A percentile compares a stretch with the other conserved stretches of the same genome.
Conservation (phyloP, 2,797 vertebrate genomes). For the Sebastes hubbsi region DNA sequence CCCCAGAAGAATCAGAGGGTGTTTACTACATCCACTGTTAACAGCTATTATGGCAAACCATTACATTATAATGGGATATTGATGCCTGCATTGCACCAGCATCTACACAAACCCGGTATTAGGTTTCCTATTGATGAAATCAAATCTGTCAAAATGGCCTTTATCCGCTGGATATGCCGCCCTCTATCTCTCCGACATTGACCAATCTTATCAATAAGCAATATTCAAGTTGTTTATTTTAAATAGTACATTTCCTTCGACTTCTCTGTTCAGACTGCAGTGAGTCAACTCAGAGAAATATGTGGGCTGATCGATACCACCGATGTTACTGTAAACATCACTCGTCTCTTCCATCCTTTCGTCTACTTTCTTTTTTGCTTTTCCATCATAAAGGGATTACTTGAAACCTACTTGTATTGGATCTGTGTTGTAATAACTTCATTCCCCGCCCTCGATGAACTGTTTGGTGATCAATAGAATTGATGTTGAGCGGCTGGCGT, state of each 20-base stretch:
- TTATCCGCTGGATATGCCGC: background rate
- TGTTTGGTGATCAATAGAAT: slow-evolving; percentile 26
- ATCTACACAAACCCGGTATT: slow-evolving; percentile 21
- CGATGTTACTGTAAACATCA: slow-evolving; percentile 28
- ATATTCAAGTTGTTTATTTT: slow-evolving; percentile 2
- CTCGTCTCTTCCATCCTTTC: slow-evolving; percentile 1
- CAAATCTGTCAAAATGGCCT: slow-evolving; percentile 50
- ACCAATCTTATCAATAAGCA: slow-evolving; percentile 6
- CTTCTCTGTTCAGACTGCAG: slow-evolving; percentile 24
- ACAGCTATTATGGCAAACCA: slow-evolving; percentile 40
- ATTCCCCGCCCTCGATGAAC: background rate
- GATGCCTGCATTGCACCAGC: slow-evolving; percentile 45
- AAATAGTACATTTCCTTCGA: slow-evolving; percentile 8
- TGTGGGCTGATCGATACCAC: slow-evolving; percentile 40
- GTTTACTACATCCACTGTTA: slow-evolving; percentile 20
- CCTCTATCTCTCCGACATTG: background rate
- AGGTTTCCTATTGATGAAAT: slow-evolving; percentile 51
- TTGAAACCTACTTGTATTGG: slow-evolving; percentile 12
- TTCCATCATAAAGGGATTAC: slow-evolving; percentile 1
- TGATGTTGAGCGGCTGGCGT: background rate
- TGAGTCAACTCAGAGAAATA: slow-evolving; percentile 45
- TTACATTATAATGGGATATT: slow-evolving; percentile 59
- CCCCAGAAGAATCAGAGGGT: slow-evolving; percentile 6
- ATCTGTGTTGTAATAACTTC: slow-evolving; percentile 22
- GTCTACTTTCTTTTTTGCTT: background rate